These are phyloP conservation scores for Dicyrtomina minuta DNA, from an alignment of 2,888 invertebrate genomes.

Conservation along the genomic window DNA sequence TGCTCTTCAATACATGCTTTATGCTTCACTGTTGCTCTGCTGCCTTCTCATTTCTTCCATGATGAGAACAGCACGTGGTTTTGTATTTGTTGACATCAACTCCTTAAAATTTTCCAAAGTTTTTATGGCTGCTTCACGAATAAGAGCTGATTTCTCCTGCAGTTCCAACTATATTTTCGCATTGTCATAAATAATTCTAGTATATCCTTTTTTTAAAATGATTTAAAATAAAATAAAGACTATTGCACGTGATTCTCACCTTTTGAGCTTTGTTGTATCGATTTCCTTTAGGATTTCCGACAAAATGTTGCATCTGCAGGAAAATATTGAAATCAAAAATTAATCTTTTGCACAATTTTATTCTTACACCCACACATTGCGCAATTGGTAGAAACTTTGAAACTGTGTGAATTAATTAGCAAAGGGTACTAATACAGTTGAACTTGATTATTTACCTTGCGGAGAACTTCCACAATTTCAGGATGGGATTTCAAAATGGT, in stretches of 20 bases:
- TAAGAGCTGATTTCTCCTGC: conserved; percentile 2
- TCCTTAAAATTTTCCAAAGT: conserved; percentile 23
- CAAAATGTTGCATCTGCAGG: conserved; percentile 7
- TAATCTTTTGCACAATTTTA: no score
- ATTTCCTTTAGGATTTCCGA: conserved; percentile 8
- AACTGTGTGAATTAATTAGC: background rate
- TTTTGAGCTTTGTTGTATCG: background rate
- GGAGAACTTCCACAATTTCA: conserved; percentile 71
- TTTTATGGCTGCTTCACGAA: conserved; percentile 14
- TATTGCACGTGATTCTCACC: background rate
- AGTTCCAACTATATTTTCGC: background rate
- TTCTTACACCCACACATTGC: background rate
- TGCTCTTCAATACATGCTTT: background rate
- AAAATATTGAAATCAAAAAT: background rate
- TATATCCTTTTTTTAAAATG: no score
- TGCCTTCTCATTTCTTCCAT: conserved; percentile 27
- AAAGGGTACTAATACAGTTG: background rate
- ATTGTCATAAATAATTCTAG: background rate
- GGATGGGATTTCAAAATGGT: conserved; percentile 80
- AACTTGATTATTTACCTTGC: conserved; percentile 63
- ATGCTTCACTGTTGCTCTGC: background rate
- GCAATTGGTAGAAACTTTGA: background rate
- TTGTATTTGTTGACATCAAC: conserved; percentile 18
- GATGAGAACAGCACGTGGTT: conserved; percentile 22
- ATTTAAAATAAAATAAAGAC: background rate